Percentiles rank a stretch among this genome's conserved stretches.
phyloP scores from a whole-genome alignment of 2,888 invertebrate genomes.

The Carterocephalus palaemon region DNA sequence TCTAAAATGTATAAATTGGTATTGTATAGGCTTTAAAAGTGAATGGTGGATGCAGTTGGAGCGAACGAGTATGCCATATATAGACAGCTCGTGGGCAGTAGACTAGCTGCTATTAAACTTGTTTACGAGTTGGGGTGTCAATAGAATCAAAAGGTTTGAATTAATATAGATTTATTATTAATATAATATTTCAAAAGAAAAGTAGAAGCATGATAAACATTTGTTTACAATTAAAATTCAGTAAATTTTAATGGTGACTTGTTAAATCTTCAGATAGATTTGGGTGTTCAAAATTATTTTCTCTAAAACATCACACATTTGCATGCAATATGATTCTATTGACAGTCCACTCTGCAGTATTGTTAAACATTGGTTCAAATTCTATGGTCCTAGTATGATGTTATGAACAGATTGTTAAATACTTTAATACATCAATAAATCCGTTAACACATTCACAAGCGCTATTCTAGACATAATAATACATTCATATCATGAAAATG shows the following conservation, averaged over 20 bases:
- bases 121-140: conserved; percentile 13
- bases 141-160: conserved; percentile 4
- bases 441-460: too few relatives aligned
- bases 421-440: too few relatives aligned
- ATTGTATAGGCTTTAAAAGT: conserved; percentile 24
- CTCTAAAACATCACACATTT: conserved; percentile 2
- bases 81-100: conserved; percentile 13
- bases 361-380: conserved; percentile 21
- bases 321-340: conserved; percentile 1
- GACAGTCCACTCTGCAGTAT: conserved; percentile 10
- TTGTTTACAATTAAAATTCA: too few relatives aligned
- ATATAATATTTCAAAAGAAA: too few relatives aligned
- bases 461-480: too few relatives aligned
- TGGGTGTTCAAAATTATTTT: too few relatives aligned
- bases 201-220: too few relatives aligned
- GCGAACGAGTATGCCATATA: conserved; percentile 3
- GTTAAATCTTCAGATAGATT: too few relatives aligned
- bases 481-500: too few relatives aligned
- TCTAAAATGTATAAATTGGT: conserved; percentile 12
- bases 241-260: too few relatives aligned
- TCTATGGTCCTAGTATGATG: conserved; percentile 23
- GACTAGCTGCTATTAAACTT: conserved; percentile 14
- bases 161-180: too few relatives aligned
- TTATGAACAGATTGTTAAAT: too few relatives aligned
- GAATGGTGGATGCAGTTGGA: conserved; percentile 1